Base-by-base conservation (phyloP, 2,797 vertebrate genomes). In the Liasis olivaceus region DNA sequence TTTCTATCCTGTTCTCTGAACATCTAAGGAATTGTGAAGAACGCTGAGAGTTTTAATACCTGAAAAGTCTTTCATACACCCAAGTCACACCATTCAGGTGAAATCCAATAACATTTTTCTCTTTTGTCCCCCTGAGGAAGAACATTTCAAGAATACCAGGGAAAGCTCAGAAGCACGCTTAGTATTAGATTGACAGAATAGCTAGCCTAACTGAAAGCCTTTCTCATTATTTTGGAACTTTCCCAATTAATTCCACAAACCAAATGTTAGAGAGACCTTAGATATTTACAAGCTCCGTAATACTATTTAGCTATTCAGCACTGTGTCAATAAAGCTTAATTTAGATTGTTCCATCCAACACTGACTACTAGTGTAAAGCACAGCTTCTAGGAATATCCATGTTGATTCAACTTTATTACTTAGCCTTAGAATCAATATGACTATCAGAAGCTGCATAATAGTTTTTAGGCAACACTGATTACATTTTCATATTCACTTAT, bases 151-250 rank as follows among this genome's bases (percentile, higher is more conserved):
- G 42, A 36, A 14, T 56, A 64, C 56, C 47, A 66, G 26, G 63
- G 12, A 15, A 91, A 85, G 17, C 6, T 85, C 28, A 26, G 47
- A 63, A 62, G 5, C 17, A 66, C 11, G 17, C n/a, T 28, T 54
- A 31, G 13, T 56, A 31, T 42, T 63, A 5, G 17, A 54, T 1
- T 64, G 28, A 85, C 17, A 24, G n/a, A 13, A 31, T 14, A 85
- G 26, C 47, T 31, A 28, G 9, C 4, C 22, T 58, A 11, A 87
- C 5, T 58, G 31, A 91, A 91, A 91, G n/a, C 17, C 13, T 59
- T 87, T 90, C 92, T 66, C 47, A 96, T 93, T 91, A 92, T 93
- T 95, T n/a, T 93, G 13, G 51, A 94, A 63, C 91, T 85, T 12
- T 89, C 92, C 94, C 93, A 92, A 3, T 15, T 64, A 22, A 89